Evolutionary conservation across 2,888 invertebrate genomes (phyloP).

Genomic region (Cosmia pyralina): DNA sequence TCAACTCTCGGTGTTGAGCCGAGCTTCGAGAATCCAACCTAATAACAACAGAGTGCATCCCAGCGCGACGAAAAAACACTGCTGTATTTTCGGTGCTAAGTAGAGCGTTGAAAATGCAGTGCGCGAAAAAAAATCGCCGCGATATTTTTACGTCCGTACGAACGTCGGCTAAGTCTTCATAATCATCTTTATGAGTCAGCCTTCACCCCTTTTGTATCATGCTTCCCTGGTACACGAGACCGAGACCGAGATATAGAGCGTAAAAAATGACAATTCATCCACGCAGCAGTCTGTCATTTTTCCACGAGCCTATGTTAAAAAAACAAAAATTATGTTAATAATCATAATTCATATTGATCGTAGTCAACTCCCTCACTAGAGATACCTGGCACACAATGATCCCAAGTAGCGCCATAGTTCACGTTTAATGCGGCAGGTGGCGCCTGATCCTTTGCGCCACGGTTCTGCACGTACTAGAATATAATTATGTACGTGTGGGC

Average conservation of each 20-base stretch:
- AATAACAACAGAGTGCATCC: no score
- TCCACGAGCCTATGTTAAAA: not conserved
- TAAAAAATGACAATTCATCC: not conserved
- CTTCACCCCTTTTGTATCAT: not conserved
- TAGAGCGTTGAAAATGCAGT: no score
- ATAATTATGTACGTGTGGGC: constrained; percentile 42
- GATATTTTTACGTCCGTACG: no score
- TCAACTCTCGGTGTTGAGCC: no score
- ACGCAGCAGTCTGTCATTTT: not conserved
- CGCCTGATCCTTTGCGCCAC: constrained; percentile 45
- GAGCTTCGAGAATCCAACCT: no score
- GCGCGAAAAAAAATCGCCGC: no score
- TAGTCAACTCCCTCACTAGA: constrained; percentile 23
- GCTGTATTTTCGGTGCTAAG: no score
- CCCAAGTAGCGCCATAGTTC: constrained; percentile 56
- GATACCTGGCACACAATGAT: constrained; percentile 19
- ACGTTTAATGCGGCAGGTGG: constrained; percentile 59
- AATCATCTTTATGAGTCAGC: not conserved
- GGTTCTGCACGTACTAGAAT: constrained; percentile 25
- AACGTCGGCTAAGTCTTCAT: not conserved
- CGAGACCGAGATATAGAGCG: not conserved
- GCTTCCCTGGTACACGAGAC: no score
- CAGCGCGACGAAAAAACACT: no score
- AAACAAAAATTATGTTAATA: no score
- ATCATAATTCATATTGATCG: constrained; percentile 2